A percentile compares a stretch with the other conserved stretches of the same genome.
Evolutionary conservation across 2,888 invertebrate genomes (phyloP).

Genomic region (Pristionchus maxplancki): DNA sequence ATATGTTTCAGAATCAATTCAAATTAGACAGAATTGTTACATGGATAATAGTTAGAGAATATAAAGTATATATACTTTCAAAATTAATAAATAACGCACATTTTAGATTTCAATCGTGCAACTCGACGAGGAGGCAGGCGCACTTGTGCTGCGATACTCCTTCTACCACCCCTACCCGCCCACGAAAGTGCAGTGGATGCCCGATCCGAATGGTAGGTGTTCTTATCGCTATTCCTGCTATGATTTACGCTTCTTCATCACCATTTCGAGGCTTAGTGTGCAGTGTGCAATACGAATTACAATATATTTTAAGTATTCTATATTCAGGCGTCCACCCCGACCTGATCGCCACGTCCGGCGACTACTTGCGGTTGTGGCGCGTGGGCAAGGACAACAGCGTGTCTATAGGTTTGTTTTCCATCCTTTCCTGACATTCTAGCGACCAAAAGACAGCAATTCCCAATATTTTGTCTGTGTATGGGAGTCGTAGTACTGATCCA

Average conservation of each 20-base stretch:
- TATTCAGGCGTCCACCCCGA: conserved; percentile 91
- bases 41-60: too few relatives aligned
- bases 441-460: too few relatives aligned
- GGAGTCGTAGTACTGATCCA: too few relatives aligned
- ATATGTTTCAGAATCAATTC: neutral
- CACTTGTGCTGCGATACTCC: conserved; percentile 95
- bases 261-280: neutral
- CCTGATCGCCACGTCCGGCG: conserved; percentile 94
- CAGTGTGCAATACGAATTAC: too few relatives aligned
- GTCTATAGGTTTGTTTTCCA: conserved; percentile 9
- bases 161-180: conserved; percentile 99
- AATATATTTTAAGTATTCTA: too few relatives aligned
- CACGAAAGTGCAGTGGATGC: conserved; percentile 87
- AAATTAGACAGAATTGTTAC: neutral
- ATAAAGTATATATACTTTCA: neutral
- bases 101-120: conserved; percentile 87
- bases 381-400: conserved; percentile 64
- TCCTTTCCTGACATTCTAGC: too few relatives aligned
- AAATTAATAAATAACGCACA: too few relatives aligned
- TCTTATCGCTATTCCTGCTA: neutral
- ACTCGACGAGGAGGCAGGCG: conserved; percentile 97
- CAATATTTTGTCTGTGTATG: too few relatives aligned
- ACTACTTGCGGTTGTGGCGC: conserved; percentile 94
- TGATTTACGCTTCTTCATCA: too few relatives aligned
- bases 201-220: conserved; percentile 61